Conservation (phyloP, 2,113 vertebrate species). For the Stigmatopora argus region DNA sequence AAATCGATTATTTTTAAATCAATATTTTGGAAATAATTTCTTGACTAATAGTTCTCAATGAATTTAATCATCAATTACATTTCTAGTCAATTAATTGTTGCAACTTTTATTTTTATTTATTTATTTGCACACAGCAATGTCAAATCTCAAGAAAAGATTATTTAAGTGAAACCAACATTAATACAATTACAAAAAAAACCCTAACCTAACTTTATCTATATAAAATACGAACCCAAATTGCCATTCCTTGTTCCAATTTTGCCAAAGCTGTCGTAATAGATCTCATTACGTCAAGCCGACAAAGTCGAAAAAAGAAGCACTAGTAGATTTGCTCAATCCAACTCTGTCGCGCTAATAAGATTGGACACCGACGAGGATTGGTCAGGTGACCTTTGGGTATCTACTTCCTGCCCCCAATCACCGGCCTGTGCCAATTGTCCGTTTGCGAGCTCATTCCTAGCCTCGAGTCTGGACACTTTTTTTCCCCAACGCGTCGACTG, state of each 20-base stretch:
- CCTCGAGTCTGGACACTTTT: conserved; percentile 59
- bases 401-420: conserved; percentile 15
- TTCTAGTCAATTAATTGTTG: too few relatives aligned
- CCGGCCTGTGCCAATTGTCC: conserved; percentile 32
- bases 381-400: neutral
- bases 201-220: too few relatives aligned
- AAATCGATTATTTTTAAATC: too few relatives aligned
- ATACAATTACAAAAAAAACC: too few relatives aligned
- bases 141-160: too few relatives aligned
- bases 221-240: too few relatives aligned
- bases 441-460: conserved; percentile 48
- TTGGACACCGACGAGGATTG: neutral
- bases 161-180: too few relatives aligned
- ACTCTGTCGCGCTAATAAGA: neutral
- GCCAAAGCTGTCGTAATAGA: neutral
- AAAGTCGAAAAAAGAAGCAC: neutral
- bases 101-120: too few relatives aligned
- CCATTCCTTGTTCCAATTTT: neutral
- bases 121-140: too few relatives aligned
- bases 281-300: neutral
- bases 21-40: too few relatives aligned
- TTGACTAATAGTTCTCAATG: too few relatives aligned
- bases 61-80: too few relatives aligned
- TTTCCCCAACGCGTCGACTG: conserved; percentile 47
- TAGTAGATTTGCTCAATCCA: neutral